Base-by-base conservation (phyloP, 2,888 invertebrate genomes). In the Criorhina ranunculi region DNA sequence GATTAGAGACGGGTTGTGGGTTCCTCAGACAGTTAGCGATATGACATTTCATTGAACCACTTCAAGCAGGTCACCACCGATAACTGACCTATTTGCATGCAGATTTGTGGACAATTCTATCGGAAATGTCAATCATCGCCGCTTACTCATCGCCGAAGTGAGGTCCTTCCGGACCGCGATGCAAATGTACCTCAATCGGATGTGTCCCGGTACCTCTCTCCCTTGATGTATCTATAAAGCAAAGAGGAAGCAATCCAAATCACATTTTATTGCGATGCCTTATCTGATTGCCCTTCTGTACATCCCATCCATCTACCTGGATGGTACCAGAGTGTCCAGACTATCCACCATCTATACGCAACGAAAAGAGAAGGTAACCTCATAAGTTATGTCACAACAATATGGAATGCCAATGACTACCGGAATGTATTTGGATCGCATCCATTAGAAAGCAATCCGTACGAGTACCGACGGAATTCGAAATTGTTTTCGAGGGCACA, bases 371-470 rank as follows among this genome's bases (percentile, higher is more conserved):
- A 82, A 64, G 83, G 69, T 69, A 83, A 83, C 83, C 83, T 83
- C 62, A 83, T 79, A 69, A 79, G 67, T 83, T 83, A 83, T 83
- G 83, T 79, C 83, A 83, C 73, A n/a, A 24, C 24, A 83, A 78
- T 83, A 67, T 78, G 60, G 72, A 78, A 73, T 77, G 78, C 72
- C 70, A 59, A 49, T 37, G 42, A 44, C 82, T 78, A 83, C 78
- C 44, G 72, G 72, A 67, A 73, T 78, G 78, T 78, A 73, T 78
- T 79, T 79, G 83, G 79, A 83, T 75, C 60, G 79, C 79, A 83
- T 83, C 83, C 83, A 83, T 83, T 83, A 83, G 83, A 83, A 83
- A 83, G 67, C 73, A 77, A 72, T 82, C 75, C 8, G 44, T 29
- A 15, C 11, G 42, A 1, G 37, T 31, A 42, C 37, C 70, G 70